A percentile compares a stretch with the other conserved stretches of the same genome.
phyloP scores from a whole-genome alignment of 2,888 invertebrate genomes.

The Pollenia labialis region DNA sequence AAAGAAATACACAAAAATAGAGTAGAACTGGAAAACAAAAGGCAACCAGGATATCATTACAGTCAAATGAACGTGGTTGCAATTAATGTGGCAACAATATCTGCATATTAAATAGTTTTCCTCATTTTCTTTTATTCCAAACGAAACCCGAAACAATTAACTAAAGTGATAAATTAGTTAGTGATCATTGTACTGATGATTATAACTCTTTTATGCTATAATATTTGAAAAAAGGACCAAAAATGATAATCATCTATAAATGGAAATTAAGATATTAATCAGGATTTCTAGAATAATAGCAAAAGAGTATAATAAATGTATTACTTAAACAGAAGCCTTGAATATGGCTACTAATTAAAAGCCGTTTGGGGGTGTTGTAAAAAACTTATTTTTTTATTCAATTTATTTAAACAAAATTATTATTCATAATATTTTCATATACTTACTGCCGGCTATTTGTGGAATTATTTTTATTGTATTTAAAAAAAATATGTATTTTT shows the following conservation, averaged over 20 bases:
- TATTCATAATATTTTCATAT: background rate
- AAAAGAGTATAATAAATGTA: too few species aligned
- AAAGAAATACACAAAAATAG: conserved; percentile 51
- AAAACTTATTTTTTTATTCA: too few species aligned
- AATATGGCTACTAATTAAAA: too few species aligned
- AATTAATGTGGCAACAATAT: conserved; percentile 78
- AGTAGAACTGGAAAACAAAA: conserved; percentile 56
- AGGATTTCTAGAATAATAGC: too few species aligned
- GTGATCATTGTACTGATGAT: conserved; percentile 75
- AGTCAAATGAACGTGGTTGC: conserved; percentile 72
- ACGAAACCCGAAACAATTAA: conserved; percentile 75
- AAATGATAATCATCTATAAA: background rate
- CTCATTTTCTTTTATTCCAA: conserved; percentile 35
- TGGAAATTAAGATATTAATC: background rate
- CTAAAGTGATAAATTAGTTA: conserved; percentile 81
- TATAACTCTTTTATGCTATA: conserved; percentile 25
- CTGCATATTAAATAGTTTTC: conserved; percentile 79
- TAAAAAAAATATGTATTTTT: background rate
- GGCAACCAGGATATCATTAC: conserved; percentile 70
- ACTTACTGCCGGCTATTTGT: background rate
- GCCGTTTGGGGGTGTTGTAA: too few species aligned
- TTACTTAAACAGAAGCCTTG: too few species aligned
- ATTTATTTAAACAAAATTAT: too few species aligned
- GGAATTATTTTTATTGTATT: background rate
- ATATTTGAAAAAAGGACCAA: too few species aligned